Evolutionary conservation across 2,113 vertebrate species (phyloP).

Genomic region (Butastur rufipennis): DNA sequence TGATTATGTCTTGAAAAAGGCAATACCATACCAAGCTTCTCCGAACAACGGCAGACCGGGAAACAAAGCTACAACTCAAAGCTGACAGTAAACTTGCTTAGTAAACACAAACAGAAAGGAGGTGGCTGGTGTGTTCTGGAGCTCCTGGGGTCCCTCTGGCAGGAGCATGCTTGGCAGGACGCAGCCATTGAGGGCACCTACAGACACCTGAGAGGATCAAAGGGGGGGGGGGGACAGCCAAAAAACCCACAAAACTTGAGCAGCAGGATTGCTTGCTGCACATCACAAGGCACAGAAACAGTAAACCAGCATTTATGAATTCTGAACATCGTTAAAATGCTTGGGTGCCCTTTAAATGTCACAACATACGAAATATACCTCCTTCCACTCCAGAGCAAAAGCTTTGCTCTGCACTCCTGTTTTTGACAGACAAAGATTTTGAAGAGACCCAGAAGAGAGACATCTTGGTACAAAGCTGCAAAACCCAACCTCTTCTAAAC

Average conservation of each 20-base stretch:
- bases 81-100: not conserved
- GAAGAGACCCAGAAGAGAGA: not conserved
- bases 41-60: not conserved
- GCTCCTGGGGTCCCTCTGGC: not conserved
- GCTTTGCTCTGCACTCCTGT: not conserved
- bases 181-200: not conserved
- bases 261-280: not conserved
- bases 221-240: not conserved
- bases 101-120: not conserved
- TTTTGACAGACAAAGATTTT: not conserved
- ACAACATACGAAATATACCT: not conserved
- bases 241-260: fast-evolving
- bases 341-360: not conserved
- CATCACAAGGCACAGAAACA: not conserved
- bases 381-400: not conserved
- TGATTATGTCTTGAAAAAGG: not conserved
- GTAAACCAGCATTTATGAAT: fast-evolving
- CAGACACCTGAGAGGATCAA: not conserved
- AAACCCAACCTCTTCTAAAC: not conserved
- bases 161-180: not conserved
- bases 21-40: not conserved
- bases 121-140: not conserved
- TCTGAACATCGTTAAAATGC: fast-evolving
- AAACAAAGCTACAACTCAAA: not conserved
- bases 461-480: not conserved